These are phyloP conservation scores for Dicrostonyx torquatus DNA, from an alignment of 2,797 vertebrate species.

Conservation along the genomic window DNA sequence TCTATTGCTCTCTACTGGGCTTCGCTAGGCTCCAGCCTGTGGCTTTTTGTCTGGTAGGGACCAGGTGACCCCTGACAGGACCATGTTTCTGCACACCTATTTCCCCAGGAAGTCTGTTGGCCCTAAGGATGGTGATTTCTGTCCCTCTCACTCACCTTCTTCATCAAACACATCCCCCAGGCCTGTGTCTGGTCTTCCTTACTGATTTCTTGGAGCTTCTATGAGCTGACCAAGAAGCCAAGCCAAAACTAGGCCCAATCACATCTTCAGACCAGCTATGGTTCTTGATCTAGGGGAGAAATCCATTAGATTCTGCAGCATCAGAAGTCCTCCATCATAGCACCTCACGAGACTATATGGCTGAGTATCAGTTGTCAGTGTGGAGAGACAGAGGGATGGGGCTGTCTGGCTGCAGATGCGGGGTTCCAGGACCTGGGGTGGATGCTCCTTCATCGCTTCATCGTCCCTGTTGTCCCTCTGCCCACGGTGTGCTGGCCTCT, in stretches of 20 bases:
- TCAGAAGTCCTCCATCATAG: rapidly evolving
- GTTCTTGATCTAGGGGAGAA: not conserved
- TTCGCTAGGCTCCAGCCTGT: not conserved
- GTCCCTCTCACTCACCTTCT: not conserved
- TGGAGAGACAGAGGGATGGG: not conserved
- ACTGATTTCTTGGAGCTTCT: not conserved
- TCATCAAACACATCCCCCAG: not conserved
- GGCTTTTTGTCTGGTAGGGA: not conserved
- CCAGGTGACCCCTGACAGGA: not conserved
- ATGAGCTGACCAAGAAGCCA: not conserved
- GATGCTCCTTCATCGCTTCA: not conserved
- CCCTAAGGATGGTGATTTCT: rapidly evolving
- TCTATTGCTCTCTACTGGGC: not conserved
- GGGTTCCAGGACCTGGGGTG: not conserved
- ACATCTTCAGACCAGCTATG: not conserved
- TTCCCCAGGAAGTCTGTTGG: too few relatives aligned
- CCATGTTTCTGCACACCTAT: rapidly evolving
- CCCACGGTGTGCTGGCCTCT: not conserved
- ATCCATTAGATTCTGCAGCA: not conserved
- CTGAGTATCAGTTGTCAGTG: not conserved
- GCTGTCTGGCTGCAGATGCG: not conserved
- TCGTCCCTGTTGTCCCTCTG: not conserved
- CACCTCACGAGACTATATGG: too few relatives aligned
- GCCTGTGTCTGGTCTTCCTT: not conserved
- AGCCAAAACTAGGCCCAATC: not conserved